Base-by-base conservation (phyloP, 2,797 vertebrate species). In the Hypotaenidia philippensis region DNA sequence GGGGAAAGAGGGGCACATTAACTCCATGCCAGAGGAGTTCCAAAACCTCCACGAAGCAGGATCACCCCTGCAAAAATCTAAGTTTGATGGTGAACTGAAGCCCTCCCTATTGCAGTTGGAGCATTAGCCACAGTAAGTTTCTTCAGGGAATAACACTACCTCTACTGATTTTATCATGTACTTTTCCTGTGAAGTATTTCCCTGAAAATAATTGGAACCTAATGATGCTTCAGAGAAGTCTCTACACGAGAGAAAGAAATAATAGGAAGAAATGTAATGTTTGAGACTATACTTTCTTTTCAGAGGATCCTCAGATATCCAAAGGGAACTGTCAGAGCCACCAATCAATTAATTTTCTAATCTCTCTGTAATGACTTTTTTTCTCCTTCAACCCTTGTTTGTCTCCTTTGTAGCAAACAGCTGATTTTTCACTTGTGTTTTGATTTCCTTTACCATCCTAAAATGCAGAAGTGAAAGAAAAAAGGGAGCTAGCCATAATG, bases 261-360 rank as follows among this genome's bases (percentile, higher is more conserved):
- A 92, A 91, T 66, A 92, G 47, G 60, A 90, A 95, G 65, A 86
- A 95, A 88, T 87, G 44, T 89, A 85, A 83, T 94, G 22, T 94
- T 90, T 93, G 75, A 95, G 82, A 91, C 34, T 36, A 49, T 31
- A 61, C 57, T 78, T 95, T 95, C 64, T 90, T 96, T 94, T 92
- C 36, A 83, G 59, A 31, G 8, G 61, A 90, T 79, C 70, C 65
- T 93, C 27, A 96, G 36, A 92, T 52, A 94, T 94, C 92, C 80
- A 91, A 86, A 74, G 95, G 94, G 92, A 97, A 77, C 91, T 76
- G 57, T 88, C 70, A 94, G 64, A 93, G 74, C 32, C 88, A 97
- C 68, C 49, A 94, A 90, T 78, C 91, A 96, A 96, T 95, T 96
- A 96, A 90, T 93, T 96, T 96, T 87, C 82, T 93, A 90, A 95